phyloP scores from a whole-genome alignment of 2,888 invertebrate genomes.

The Synergus umbraculus region DNA sequence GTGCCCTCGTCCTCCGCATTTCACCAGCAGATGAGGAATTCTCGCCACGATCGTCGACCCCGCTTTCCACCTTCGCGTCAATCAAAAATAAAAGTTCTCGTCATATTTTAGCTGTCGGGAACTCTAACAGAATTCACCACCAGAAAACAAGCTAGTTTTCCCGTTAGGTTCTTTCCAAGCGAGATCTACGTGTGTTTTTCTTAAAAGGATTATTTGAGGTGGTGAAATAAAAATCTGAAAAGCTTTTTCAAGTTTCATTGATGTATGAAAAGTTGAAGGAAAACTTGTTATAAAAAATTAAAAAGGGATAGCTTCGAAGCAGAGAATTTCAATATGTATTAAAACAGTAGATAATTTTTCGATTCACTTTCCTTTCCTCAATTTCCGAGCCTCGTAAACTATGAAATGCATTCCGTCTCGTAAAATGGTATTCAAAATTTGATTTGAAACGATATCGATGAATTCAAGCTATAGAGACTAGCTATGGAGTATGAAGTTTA shows the following conservation, averaged over 20 bases:
- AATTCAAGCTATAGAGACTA: neutral
- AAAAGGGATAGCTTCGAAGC: neutral
- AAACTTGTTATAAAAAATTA: neutral
- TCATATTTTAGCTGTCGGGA: slow-evolving; percentile 51
- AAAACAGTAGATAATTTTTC: neutral
- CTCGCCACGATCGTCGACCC: slow-evolving; percentile 57
- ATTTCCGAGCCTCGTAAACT: slow-evolving; percentile 1
- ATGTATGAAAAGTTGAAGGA: neutral
- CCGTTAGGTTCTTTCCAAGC: neutral
- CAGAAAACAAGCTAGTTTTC: slow-evolving; percentile 1
- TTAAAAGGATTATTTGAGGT: neutral
- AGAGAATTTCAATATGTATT: neutral
- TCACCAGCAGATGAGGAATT: slow-evolving; percentile 52
- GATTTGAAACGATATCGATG: neutral
- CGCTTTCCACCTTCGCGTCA: slow-evolving; percentile 53
- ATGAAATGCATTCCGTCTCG: neutral
- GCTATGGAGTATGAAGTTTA: neutral
- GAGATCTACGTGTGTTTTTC: slow-evolving; percentile 6
- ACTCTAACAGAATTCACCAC: slow-evolving; percentile 8
- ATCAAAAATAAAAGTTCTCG: slow-evolving; percentile 54
- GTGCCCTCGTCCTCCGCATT: slow-evolving; percentile 51
- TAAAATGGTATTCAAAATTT: neutral
- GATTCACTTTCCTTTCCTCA: neutral
- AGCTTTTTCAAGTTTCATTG: neutral
- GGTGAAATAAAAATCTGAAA: neutral